Conservation (phyloP, 1,140 invertebrate genomes). For the Teleopsis dalmanni region DNA sequence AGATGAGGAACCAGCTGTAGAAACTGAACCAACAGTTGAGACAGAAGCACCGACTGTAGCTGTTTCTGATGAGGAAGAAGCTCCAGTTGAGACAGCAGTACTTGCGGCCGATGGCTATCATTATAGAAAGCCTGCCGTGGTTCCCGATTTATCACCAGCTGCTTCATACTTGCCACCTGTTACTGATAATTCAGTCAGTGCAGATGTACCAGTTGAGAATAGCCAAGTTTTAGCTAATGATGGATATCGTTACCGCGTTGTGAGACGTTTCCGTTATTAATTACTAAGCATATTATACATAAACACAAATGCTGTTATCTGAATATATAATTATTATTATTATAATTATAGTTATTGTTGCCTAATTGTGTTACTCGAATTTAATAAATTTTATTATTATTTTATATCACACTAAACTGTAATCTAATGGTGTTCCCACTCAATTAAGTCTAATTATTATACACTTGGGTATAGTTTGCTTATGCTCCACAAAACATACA, state of each 20-base stretch:
- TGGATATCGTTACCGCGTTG: slow-evolving; percentile 34
- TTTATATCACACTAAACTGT: neutral
- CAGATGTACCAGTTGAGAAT: slow-evolving; percentile 28
- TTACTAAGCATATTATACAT: slow-evolving; percentile 21
- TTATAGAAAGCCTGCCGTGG: slow-evolving; percentile 14
- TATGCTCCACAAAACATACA: too few relatives aligned
- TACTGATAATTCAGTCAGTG: slow-evolving; percentile 15
- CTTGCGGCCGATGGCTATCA: slow-evolving; percentile 34
- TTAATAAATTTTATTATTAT: neutral
- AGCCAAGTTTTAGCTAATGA: slow-evolving; percentile 26
- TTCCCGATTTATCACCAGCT: neutral
- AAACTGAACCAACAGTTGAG: neutral
- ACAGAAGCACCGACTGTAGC: neutral
- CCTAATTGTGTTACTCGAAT: neutral
- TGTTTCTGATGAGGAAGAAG: neutral
- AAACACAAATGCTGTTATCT: neutral
- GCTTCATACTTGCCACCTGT: slow-evolving; percentile 26
- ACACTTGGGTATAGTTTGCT: too few relatives aligned
- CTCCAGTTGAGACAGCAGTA: slow-evolving; percentile 17
- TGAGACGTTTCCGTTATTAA: slow-evolving; percentile 27
- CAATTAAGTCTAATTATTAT: too few relatives aligned
- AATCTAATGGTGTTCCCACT: too few relatives aligned
- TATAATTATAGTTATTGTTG: neutral
- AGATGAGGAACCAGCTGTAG: neutral
- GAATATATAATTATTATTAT: neutral